Evolutionary conservation across 1,140 invertebrate genomes (phyloP).

Genomic region (Drosophila ambigua): DNA sequence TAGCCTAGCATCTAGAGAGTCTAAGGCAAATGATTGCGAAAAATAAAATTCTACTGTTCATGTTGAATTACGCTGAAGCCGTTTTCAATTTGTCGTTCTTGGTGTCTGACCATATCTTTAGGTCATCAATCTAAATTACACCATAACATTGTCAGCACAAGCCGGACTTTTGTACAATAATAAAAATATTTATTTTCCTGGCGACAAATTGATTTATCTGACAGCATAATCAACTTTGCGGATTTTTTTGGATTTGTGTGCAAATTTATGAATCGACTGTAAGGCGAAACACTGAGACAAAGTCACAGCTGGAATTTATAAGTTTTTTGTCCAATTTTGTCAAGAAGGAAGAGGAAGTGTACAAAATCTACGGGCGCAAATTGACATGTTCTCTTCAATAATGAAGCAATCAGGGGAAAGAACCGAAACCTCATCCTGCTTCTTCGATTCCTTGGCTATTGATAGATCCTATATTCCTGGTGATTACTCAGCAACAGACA

Average conservation of each 20-base stretch:
- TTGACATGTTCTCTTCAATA: constrained; percentile 72
- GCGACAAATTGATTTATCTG: constrained; percentile 77
- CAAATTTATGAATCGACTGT: constrained; percentile 41
- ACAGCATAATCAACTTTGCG: constrained; percentile 42
- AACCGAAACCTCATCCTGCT: constrained; percentile 39
- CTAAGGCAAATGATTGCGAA: constrained; percentile 8
- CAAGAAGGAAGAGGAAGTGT: constrained; percentile 12
- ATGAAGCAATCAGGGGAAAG: constrained; percentile 70
- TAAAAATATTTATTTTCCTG: constrained; percentile 69
- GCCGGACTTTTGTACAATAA: constrained; percentile 51
- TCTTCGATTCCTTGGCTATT: constrained; percentile 44
- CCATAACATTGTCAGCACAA: constrained; percentile 38
- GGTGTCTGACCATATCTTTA: constrained; percentile 18
- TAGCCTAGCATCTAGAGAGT: not conserved
- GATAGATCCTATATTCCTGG: constrained; percentile 65
- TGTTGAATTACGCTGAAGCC: constrained; percentile 50
- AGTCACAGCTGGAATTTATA: constrained; percentile 50
- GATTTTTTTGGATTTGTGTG: constrained; percentile 62
- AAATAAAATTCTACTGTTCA: constrained; percentile 20
- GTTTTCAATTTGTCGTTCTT: constrained; percentile 39
- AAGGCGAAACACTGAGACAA: constrained; percentile 17
- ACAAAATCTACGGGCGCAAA: constrained; percentile 30
- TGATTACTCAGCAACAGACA: constrained; percentile 68
- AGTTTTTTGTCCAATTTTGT: constrained; percentile 35
- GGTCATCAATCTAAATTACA: constrained; percentile 75